Evolutionary conservation across 2,797 vertebrate genomes (phyloP).

Genomic region (Zenarchopterus dispar): DNA sequence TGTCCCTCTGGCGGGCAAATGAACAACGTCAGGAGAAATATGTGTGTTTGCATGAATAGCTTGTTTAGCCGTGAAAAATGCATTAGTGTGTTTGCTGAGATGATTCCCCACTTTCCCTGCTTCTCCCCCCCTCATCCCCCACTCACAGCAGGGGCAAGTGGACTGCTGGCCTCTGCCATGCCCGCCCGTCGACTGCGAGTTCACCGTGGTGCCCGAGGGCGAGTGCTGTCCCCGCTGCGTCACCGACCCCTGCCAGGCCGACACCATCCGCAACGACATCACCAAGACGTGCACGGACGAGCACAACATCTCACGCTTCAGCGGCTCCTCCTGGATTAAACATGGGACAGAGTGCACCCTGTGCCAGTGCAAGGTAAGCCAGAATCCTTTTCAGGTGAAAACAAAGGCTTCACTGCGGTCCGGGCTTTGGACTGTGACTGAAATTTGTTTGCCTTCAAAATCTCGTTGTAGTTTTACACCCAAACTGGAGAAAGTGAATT

Average conservation of each 20-base stretch:
- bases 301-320: slow-evolving; percentile 91
- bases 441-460: slow-evolving; percentile 22
- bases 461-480: slow-evolving; percentile 6
- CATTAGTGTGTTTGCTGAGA: slow-evolving; percentile 17
- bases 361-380: slow-evolving; percentile 96
- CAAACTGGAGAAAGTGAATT: neutral
- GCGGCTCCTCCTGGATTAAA: slow-evolving; percentile 96
- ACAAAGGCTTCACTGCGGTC: neutral
- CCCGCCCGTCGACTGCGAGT: slow-evolving; percentile 93
- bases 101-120: slow-evolving; percentile 4
- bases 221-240: slow-evolving; percentile 95
- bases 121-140: slow-evolving; percentile 20
- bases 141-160: slow-evolving; percentile 91
- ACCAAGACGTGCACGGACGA: slow-evolving; percentile 97
- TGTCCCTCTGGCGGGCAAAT: slow-evolving; percentile 57
- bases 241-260: slow-evolving; percentile 93
- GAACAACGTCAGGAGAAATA: slow-evolving; percentile 53
- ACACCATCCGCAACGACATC: slow-evolving; percentile 94
- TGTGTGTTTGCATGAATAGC: slow-evolving; percentile 45
- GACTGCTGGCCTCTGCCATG: slow-evolving; percentile 98
- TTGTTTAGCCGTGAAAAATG: slow-evolving; percentile 32
- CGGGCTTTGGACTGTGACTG: slow-evolving; percentile 4
- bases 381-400: slow-evolving; percentile 17
- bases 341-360: slow-evolving; percentile 97
- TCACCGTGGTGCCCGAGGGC: slow-evolving; percentile 91